Conservation (phyloP, 2,888 invertebrate species). For the Sinodicranocentrus sp. region DNA sequence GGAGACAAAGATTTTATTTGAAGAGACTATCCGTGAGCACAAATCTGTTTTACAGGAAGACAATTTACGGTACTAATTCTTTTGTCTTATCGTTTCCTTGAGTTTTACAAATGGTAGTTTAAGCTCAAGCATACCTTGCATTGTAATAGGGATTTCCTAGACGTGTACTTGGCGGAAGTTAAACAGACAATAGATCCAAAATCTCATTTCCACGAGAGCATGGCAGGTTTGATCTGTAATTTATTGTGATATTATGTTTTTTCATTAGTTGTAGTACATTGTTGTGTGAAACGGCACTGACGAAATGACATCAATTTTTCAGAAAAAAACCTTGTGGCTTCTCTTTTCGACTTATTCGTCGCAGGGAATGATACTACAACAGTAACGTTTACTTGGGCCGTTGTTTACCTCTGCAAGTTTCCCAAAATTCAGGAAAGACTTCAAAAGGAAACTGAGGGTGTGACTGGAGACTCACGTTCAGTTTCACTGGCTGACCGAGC, state of each 20-base stretch:
- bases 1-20: conserved; percentile 17
- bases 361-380: conserved; percentile 49
- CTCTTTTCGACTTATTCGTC: conserved; percentile 33
- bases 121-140: not conserved
- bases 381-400: conserved; percentile 33
- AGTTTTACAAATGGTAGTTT: not conserved
- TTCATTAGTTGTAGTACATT: too few relatives aligned
- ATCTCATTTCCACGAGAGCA: conserved; percentile 66
- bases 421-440: conserved; percentile 46
- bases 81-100: not conserved
- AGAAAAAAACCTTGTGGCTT: conserved; percentile 21
- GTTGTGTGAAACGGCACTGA: not conserved
- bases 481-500: conserved; percentile 37
- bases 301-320: not conserved
- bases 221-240: too few relatives aligned
- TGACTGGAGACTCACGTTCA: conserved; percentile 30
- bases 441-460: conserved; percentile 47
- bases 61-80: not conserved
- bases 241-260: too few relatives aligned
- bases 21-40: conserved; percentile 29
- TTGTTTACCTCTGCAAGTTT: conserved; percentile 51
- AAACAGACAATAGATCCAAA: conserved; percentile 46
- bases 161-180: conserved; percentile 42
- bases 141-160: conserved; percentile 54
- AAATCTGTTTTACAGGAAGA: conserved; percentile 24